Evolutionary conservation across 2,888 invertebrate species (phyloP).

Genomic region (Podabrus alpinus): DNA sequence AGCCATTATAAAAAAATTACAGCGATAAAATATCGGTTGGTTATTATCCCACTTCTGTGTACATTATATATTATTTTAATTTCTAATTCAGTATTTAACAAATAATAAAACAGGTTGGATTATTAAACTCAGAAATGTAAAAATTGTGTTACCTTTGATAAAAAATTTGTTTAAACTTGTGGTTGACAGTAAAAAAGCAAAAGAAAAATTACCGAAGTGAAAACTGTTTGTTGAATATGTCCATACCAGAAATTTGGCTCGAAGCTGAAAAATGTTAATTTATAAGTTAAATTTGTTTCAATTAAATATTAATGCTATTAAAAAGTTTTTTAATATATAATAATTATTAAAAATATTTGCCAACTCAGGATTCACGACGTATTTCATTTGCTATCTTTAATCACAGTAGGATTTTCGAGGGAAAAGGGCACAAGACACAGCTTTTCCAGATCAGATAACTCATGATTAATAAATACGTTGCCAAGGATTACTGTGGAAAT

Average conservation of each 20-base stretch:
- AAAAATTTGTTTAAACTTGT: background rate
- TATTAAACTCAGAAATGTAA: background rate
- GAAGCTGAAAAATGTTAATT: background rate
- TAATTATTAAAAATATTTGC: background rate
- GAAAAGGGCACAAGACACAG: slow-evolving; percentile 35
- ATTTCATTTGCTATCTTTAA: slow-evolving; percentile 19
- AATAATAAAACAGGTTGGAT: background rate
- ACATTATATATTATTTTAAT: background rate
- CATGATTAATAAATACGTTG: slow-evolving; percentile 49
- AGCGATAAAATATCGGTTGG: background rate
- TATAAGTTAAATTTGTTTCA: background rate
- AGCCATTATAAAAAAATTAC: too few relatives aligned
- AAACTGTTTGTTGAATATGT: background rate
- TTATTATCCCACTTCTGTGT: too few relatives aligned
- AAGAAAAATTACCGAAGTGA: background rate
- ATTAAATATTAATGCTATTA: background rate
- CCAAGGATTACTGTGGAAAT: slow-evolving; percentile 47
- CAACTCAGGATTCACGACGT: slow-evolving; percentile 10
- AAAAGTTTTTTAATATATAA: background rate
- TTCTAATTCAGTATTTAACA: background rate
- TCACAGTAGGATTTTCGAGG: slow-evolving; percentile 23
- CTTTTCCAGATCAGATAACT: slow-evolving; percentile 45
- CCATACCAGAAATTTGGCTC: background rate
- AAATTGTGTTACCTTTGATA: background rate
- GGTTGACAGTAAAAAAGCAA: background rate